These are phyloP conservation scores for Cheilosia impressa DNA, from an alignment of 2,888 invertebrate species.

Conservation along the genomic window DNA sequence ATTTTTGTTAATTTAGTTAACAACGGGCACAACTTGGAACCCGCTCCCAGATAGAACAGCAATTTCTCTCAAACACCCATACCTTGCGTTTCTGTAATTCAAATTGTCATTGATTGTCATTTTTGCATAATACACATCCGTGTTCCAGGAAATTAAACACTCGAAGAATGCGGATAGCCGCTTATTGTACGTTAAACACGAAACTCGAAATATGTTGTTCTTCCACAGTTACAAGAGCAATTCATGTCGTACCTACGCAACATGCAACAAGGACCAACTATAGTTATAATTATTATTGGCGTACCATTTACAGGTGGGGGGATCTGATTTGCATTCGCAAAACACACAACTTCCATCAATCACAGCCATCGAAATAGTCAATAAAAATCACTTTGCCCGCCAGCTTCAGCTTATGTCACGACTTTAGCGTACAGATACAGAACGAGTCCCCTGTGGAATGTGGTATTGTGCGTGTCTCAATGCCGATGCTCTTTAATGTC, in stretches of 20 bases:
- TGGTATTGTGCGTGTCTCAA: conserved; percentile 18
- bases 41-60: too few relatives aligned
- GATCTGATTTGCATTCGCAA: conserved; percentile 5
- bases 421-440: neutral
- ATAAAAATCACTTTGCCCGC: conserved; percentile 35
- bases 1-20: too few relatives aligned
- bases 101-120: neutral
- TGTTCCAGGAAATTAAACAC: neutral
- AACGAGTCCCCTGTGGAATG: conserved; percentile 6
- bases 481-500: conserved; percentile 24
- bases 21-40: too few relatives aligned
- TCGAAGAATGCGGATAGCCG: neutral
- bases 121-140: neutral
- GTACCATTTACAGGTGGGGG: neutral
- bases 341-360: neutral
- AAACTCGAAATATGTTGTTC: neutral
- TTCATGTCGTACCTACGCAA: neutral
- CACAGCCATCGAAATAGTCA: neutral
- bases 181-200: neutral
- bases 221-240: neutral
- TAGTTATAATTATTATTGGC: neutral
- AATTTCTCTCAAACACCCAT: too few relatives aligned
- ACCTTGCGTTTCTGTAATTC: too few relatives aligned
- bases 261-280: neutral
- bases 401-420: conserved; percentile 26